Percentiles rank a stretch among this genome's conserved stretches.
These are phyloP conservation scores for Dicentrarchus labrax DNA, from an alignment of 2,113 vertebrate species.

Conservation along the genomic window DNA sequence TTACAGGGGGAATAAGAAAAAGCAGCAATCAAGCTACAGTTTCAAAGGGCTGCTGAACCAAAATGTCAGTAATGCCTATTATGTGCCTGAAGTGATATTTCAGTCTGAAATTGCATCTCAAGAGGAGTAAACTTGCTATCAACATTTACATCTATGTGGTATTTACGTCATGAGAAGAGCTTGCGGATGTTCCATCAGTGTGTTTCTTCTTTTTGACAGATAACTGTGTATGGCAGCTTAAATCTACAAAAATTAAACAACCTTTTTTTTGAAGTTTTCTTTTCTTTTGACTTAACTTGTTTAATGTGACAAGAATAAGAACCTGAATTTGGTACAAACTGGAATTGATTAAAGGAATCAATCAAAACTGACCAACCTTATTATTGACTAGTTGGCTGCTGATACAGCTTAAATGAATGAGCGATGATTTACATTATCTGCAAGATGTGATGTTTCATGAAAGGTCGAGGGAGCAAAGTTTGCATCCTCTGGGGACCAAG, in stretches of 20 bases:
- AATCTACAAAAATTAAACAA: not conserved
- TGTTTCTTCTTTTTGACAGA: not conserved
- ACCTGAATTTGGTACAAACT: not conserved
- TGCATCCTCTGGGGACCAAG: no score
- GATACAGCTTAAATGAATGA: not conserved
- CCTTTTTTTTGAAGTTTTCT: not conserved
- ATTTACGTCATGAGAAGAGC: not conserved
- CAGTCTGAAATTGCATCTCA: not conserved
- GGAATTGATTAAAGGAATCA: not conserved
- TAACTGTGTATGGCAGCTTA: not conserved
- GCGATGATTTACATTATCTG: not conserved
- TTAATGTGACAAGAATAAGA: not conserved
- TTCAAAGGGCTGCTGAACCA: not conserved
- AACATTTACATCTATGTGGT: not conserved
- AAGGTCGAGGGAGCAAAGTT: no score
- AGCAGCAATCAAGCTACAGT: not conserved
- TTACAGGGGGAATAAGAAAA: not conserved
- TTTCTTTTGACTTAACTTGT: not conserved
- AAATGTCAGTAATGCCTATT: not conserved
- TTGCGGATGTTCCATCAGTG: not conserved
- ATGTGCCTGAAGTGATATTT: not conserved
- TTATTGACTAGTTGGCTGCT: not conserved
- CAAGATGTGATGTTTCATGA: not conserved
- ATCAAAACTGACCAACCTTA: not conserved
- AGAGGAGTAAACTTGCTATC: not conserved